A percentile compares a stretch with the other conserved stretches of the same genome.
These are phyloP conservation scores for Dynastes maya DNA, from an alignment of 2,888 invertebrate genomes.

Conservation along the genomic window DNA sequence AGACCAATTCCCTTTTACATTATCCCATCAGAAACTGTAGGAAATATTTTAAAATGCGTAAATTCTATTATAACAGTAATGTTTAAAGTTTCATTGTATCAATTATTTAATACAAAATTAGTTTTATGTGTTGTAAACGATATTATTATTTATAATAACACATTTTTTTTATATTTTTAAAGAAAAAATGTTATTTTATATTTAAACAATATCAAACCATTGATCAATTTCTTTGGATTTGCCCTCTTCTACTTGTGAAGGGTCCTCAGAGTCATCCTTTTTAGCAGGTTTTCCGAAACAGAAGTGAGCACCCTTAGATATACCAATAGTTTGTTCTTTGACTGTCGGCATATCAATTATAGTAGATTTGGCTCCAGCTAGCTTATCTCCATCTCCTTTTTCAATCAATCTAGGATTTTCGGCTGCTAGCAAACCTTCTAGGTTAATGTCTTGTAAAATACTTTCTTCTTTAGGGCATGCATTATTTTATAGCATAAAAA, in stretches of 20 bases:
- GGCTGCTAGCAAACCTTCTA: background rate
- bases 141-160: no score
- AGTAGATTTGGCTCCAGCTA: no score
- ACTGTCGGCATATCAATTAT: no score
- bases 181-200: background rate
- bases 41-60: background rate
- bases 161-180: background rate
- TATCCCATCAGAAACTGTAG: background rate
- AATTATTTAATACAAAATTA: background rate
- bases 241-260: no score
- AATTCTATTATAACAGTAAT: background rate
- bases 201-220: conserved; percentile 9
- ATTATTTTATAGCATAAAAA: no score
- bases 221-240: background rate
- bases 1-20: background rate
- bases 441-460: no score
- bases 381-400: background rate
- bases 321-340: background rate
- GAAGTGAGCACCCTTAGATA: background rate
- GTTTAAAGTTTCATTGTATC: no score
- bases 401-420: background rate
- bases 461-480: no score
- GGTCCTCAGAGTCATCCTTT: background rate
- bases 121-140: background rate
- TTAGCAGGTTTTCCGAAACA: background rate